phyloP scores from a whole-genome alignment of 2,888 invertebrate genomes.

The Pecten maximus region DNA sequence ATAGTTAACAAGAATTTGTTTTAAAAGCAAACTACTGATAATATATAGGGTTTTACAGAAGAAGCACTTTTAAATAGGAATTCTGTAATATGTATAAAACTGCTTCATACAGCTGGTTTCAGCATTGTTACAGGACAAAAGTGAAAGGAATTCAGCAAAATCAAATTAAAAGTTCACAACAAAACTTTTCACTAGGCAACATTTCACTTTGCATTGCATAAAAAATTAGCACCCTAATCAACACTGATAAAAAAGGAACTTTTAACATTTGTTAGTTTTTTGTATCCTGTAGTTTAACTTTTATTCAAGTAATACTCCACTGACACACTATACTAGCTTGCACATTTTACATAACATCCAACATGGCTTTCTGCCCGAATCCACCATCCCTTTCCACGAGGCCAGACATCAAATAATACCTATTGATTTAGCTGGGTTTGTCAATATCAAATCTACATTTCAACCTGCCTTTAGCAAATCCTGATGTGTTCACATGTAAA shows the following conservation, averaged over 20 bases:
- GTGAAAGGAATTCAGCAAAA: no score
- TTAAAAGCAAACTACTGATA: no score
- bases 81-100: no score
- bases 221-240: not conserved
- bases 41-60: no score
- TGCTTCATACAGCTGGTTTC: no score
- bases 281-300: not conserved
- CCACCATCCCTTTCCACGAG: not conserved
- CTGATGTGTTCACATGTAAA: not conserved
- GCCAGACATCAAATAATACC: not conserved
- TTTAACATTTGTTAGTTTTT: not conserved
- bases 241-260: not conserved
- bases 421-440: not conserved
- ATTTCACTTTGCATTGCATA: not conserved
- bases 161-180: no score
- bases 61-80: no score
- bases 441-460: not conserved
- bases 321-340: not conserved
- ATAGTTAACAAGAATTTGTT: no score
- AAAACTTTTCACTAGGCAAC: not conserved
- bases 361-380: slow-evolving; percentile 18
- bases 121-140: no score
- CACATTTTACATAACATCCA: not conserved
- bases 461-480: not conserved
- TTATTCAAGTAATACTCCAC: not conserved